A percentile compares a stretch with the other conserved stretches of the same genome.
Evolutionary conservation across 2,888 invertebrate genomes (phyloP).

Genomic region (Thymelicus sylvestris): DNA sequence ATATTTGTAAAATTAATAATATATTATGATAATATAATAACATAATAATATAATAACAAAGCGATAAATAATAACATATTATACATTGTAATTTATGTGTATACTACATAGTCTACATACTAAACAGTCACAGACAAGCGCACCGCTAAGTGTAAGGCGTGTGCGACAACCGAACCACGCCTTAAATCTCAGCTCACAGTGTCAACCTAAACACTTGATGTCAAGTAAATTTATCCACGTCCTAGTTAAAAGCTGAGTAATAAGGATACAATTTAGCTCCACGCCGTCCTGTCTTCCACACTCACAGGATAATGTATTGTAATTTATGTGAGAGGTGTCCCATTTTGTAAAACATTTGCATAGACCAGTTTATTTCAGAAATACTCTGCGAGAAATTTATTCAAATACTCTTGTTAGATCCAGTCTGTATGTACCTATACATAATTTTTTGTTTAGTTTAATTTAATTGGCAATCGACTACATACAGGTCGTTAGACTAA

Average conservation of each 20-base stretch:
- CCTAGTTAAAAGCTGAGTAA: constrained; percentile 1
- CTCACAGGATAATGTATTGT: constrained; percentile 2
- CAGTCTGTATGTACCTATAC: neutral
- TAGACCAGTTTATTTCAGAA: neutral
- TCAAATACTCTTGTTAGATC: neutral
- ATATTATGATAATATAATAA: too few relatives aligned
- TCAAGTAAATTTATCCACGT: constrained; percentile 3
- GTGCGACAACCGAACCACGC: neutral
- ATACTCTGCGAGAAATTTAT: neutral
- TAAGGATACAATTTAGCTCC: constrained; percentile 11
- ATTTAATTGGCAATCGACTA: too few relatives aligned
- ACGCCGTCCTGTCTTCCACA: neutral
- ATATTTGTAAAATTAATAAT: too few relatives aligned
- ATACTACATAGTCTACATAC: too few relatives aligned
- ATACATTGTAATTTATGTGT: too few relatives aligned
- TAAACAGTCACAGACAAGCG: too few relatives aligned
- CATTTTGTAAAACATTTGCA: neutral
- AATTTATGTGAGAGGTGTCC: constrained; percentile 5
- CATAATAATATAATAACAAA: too few relatives aligned
- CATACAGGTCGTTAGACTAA: too few relatives aligned
- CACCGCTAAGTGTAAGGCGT: neutral
- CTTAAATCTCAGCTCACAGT: neutral
- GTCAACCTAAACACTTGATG: neutral
- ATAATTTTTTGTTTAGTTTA: neutral
- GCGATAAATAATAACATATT: too few relatives aligned